Evolutionary conservation across 2,888 invertebrate species (phyloP).

Genomic region (Stegophylla sp.): DNA sequence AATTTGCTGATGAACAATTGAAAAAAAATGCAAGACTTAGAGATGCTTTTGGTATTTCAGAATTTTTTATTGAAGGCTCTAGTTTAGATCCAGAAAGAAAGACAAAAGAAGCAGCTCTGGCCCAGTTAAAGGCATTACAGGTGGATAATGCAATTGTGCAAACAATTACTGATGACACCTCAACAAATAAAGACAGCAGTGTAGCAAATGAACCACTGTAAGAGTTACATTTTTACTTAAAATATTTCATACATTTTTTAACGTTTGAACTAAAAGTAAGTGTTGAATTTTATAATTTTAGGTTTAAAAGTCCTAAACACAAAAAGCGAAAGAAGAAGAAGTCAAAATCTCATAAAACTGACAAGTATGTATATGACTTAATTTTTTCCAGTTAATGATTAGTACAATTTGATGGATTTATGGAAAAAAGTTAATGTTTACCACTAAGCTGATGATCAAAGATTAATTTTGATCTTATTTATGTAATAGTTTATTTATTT

Average conservation of each 20-base stretch:
- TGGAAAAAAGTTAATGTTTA: conserved; percentile 34
- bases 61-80: conserved; percentile 91
- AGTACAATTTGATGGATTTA: conserved; percentile 32
- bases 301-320: conserved; percentile 64
- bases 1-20: conserved; percentile 93
- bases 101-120: conserved; percentile 68
- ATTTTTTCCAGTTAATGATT: conserved; percentile 20
- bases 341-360: conserved; percentile 73
- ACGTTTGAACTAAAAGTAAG: conserved; percentile 13
- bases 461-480: conserved; percentile 45
- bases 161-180: conserved; percentile 70
- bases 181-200: conserved; percentile 63
- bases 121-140: conserved; percentile 65
- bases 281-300: conserved; percentile 57
- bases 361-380: conserved; percentile 68
- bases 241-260: conserved; percentile 30
- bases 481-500: conserved; percentile 46
- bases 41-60: conserved; percentile 93
- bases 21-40: conserved; percentile 92
- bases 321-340: conserved; percentile 73
- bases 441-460: conserved; percentile 56
- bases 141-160: conserved; percentile 76
- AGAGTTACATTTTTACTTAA: conserved; percentile 43
- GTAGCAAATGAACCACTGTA: conserved; percentile 37
- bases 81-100: conserved; percentile 84